phyloP scores from a whole-genome alignment of 2,797 vertebrate genomes.

The Lepilemur ruficaudatus region DNA sequence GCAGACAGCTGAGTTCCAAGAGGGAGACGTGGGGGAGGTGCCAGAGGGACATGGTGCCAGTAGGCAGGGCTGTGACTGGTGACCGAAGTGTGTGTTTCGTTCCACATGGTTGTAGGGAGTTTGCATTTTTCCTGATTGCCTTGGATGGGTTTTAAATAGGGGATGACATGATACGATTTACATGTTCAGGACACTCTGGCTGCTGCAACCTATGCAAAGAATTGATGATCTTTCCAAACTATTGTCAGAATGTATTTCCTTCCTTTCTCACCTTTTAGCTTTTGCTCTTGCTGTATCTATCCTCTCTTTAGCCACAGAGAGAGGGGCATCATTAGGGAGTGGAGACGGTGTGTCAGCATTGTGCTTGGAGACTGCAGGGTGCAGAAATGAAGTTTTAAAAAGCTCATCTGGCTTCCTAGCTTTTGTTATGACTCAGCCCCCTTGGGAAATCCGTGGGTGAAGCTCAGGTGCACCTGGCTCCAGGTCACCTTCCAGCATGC shows the following conservation, averaged over 20 bases:
- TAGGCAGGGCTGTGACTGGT: neutral
- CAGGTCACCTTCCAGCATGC: neutral
- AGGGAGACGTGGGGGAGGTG: neutral
- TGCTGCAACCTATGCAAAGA: neutral
- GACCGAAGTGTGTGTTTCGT: neutral
- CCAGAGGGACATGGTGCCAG: too few relatives aligned
- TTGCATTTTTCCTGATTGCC: neutral
- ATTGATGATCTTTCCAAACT: neutral
- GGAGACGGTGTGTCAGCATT: neutral
- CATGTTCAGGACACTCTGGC: neutral
- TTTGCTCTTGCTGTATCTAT: neutral
- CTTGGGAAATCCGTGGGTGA: constrained; percentile 38
- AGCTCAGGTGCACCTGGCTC: neutral
- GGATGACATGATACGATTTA: neutral
- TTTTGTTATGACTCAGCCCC: neutral
- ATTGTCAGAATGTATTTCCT: neutral
- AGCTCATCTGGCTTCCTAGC: neutral
- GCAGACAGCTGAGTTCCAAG: neutral
- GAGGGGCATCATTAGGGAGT: neutral
- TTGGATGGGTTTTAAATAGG: neutral
- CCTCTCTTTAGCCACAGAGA: neutral
- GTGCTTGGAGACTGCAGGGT: neutral
- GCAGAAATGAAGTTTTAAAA: neutral
- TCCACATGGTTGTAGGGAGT: neutral
- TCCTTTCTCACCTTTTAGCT: neutral